Evolutionary conservation across 2,888 invertebrate genomes (phyloP).

Genomic region (Julus scanicus): DNA sequence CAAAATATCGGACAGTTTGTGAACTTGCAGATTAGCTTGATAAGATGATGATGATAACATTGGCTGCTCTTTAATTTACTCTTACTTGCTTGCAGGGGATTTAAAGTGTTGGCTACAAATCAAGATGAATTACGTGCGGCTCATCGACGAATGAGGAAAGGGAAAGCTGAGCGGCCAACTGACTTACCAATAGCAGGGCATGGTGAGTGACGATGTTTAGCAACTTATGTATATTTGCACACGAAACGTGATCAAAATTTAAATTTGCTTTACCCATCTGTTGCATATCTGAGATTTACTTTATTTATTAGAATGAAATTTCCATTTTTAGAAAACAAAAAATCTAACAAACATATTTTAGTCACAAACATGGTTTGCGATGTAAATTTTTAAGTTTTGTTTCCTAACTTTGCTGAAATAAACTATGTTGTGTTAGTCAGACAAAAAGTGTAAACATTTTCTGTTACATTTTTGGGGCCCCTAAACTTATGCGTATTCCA

Average conservation of each 20-base stretch:
- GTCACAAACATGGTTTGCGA: too few species aligned
- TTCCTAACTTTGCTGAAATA: too few species aligned
- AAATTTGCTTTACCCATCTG: not conserved
- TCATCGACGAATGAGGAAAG: constrained; percentile 75
- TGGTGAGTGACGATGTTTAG: constrained; percentile 31
- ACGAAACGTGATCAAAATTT: not conserved
- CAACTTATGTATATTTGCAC: too few species aligned
- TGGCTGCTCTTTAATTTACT: not conserved
- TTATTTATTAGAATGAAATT: too few species aligned
- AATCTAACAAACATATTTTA: too few species aligned
- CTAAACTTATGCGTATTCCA: too few species aligned
- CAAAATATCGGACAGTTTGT: not conserved
- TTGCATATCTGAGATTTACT: too few species aligned
- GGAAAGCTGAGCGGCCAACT: constrained; percentile 66
- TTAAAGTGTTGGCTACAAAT: constrained; percentile 89
- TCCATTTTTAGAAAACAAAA: too few species aligned
- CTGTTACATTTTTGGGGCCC: too few species aligned
- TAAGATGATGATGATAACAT: not conserved
- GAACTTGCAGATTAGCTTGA: not conserved
- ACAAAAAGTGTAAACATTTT: too few species aligned
- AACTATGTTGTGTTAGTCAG: too few species aligned
- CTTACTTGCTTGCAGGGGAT: constrained; percentile 69
- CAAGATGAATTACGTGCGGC: constrained; percentile 84
- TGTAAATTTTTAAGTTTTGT: too few species aligned
- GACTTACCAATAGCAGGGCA: constrained; percentile 58